A percentile compares a stretch with the other conserved stretches of the same genome.
These are phyloP conservation scores for Notocelia uddmanniana DNA, from an alignment of 2,888 invertebrate genomes.

Conservation along the genomic window DNA sequence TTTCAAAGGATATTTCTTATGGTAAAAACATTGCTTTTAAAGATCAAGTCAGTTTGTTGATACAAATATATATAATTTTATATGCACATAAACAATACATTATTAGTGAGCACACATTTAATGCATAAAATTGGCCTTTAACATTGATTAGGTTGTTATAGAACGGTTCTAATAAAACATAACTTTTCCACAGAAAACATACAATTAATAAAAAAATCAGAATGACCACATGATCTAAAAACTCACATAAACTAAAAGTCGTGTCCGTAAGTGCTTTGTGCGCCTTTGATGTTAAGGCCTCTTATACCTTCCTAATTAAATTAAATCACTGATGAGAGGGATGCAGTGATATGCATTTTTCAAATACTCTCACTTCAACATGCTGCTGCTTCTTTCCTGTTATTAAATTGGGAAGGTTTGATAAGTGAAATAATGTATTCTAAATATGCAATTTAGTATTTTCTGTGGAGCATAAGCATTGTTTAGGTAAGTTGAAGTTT, in stretches of 20 bases:
- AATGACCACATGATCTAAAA: not conserved
- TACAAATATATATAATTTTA: not conserved
- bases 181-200: conserved; percentile 31
- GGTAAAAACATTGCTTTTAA: not conserved
- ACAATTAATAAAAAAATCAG: not conserved
- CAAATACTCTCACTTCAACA: not conserved
- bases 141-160: conserved; percentile 53
- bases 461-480: not conserved
- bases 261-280: not conserved
- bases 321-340: not conserved
- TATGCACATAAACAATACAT: not conserved
- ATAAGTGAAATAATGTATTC: not conserved
- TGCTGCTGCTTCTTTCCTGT: not conserved
- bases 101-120: conserved; percentile 21
- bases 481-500: not conserved
- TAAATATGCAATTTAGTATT: not conserved
- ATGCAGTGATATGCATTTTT: too few relatives aligned
- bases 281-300: not conserved
- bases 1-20: not conserved
- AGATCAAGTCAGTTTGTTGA: not conserved
- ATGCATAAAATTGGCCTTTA: conserved; percentile 12
- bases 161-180: conserved; percentile 45
- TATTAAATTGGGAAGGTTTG: not conserved
- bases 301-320: not conserved
- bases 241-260: not conserved